Conservation (phyloP, 2,797 vertebrate species). For the Rallus crepitans region DNA sequence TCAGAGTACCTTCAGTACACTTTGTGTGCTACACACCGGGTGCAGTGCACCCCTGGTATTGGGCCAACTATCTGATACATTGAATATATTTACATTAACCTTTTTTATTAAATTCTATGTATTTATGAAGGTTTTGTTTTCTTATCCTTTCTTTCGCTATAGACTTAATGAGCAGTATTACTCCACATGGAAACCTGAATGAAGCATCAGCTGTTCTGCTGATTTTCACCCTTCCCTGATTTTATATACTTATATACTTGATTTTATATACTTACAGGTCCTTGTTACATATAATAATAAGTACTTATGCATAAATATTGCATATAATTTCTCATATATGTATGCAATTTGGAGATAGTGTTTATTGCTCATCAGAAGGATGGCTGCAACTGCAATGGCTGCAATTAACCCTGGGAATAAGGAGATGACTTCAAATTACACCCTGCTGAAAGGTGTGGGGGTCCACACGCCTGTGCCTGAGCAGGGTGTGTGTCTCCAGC, state of each 20-base stretch:
- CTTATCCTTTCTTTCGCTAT: not conserved
- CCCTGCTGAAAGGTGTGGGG: not conserved
- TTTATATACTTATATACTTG: not conserved
- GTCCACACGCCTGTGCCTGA: rapidly evolving
- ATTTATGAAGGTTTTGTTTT: not conserved
- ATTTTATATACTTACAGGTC: not conserved
- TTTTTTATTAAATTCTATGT: not conserved
- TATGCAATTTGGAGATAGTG: not conserved
- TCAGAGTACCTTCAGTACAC: conserved; percentile 29
- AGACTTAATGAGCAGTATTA: not conserved
- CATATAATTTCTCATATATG: not conserved
- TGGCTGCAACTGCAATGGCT: rapidly evolving
- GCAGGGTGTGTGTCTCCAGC: not conserved
- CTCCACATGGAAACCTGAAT: not conserved
- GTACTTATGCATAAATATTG: not conserved
- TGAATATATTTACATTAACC: not conserved
- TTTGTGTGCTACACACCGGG: not conserved
- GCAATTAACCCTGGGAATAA: not conserved
- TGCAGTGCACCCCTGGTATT: not conserved
- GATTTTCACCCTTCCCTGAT: not conserved
- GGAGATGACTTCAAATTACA: not conserved
- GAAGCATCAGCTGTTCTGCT: not conserved
- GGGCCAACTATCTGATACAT: not conserved
- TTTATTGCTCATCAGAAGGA: not conserved
- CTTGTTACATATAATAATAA: not conserved